Evolutionary conservation across 2,797 vertebrate genomes (phyloP).

Genomic region (Margarornis squamiger): DNA sequence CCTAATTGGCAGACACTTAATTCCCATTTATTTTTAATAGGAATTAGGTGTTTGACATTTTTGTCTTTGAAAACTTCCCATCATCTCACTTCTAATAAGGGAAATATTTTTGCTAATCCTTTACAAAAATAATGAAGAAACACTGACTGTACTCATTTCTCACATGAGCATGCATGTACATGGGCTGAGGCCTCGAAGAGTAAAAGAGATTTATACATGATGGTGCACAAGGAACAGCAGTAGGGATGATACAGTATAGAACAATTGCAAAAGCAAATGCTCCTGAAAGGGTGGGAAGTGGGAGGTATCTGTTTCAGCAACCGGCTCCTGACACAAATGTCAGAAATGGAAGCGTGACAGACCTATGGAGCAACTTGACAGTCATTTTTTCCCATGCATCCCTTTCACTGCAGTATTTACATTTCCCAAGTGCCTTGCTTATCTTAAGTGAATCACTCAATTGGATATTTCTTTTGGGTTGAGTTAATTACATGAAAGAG

Average conservation of each 20-base stretch:
- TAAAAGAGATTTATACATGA: neutral
- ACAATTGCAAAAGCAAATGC: neutral
- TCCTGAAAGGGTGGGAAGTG: neutral
- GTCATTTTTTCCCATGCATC: neutral
- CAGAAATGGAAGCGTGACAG: neutral
- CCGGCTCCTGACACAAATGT: neutral
- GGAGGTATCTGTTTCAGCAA: slow-evolving; percentile 4
- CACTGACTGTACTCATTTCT: neutral
- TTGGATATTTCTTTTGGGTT: slow-evolving; percentile 11
- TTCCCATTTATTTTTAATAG: slow-evolving; percentile 50
- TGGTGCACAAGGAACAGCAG: neutral
- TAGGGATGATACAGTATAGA: neutral
- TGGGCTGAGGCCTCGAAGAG: neutral
- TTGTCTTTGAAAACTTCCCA: slow-evolving; percentile 51
- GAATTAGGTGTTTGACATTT: slow-evolving; percentile 21
- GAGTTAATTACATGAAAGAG: slow-evolving; percentile 16
- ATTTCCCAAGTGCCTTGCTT: slow-evolving; percentile 7
- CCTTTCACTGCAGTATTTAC: neutral
- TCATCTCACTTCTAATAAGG: slow-evolving; percentile 31
- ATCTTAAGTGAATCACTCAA: slow-evolving; percentile 9
- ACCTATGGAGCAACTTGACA: neutral
- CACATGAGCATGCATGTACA: neutral
- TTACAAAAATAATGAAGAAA: slow-evolving; percentile 44
- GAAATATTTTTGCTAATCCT: slow-evolving; percentile 18
- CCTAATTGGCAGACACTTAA: slow-evolving; percentile 36